A percentile compares a stretch with the other conserved stretches of the same genome.
phyloP scores from a whole-genome alignment of 2,797 vertebrate genomes.

The Siniperca undulata region DNA sequence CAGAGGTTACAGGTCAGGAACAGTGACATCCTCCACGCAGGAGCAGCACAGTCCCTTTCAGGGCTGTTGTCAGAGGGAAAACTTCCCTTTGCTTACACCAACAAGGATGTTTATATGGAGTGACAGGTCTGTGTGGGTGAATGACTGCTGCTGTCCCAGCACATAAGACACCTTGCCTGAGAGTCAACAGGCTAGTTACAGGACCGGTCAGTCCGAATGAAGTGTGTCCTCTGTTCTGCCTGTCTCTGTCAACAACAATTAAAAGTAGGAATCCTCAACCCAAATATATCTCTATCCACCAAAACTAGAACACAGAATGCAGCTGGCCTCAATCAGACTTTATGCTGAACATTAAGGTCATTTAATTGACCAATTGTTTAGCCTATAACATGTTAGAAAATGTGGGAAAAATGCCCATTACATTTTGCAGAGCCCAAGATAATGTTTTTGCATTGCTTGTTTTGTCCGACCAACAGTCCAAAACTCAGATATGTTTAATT shows the following conservation, averaged over 20 bases:
- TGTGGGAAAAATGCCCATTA: not conserved
- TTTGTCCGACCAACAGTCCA: not conserved
- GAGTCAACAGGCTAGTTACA: conserved; percentile 58
- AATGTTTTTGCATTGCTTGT: not conserved
- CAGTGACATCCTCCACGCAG: conserved; percentile 48
- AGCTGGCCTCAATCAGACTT: conserved; percentile 6
- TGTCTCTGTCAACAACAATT: conserved; percentile 63
- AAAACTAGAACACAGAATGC: conserved; percentile 24
- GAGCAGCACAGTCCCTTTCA: conserved; percentile 44
- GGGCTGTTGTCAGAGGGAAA: conserved; percentile 40
- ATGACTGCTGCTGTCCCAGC: conserved; percentile 58
- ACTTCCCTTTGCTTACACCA: conserved; percentile 45
- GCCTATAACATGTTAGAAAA: not conserved
- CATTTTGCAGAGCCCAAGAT: not conserved
- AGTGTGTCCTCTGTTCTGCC: conserved; percentile 26
- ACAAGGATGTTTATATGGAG: conserved; percentile 62
- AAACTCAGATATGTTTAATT: not conserved
- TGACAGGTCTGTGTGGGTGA: conserved; percentile 66
- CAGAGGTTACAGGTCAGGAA: conserved; percentile 61
- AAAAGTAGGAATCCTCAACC: conserved; percentile 54
- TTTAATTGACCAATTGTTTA: not conserved
- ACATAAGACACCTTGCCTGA: conserved; percentile 60
- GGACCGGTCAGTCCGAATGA: conserved; percentile 51
- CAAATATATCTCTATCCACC: conserved; percentile 47
- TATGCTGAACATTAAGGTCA: conserved; percentile 9